Percentiles rank a stretch among this genome's conserved stretches.
These are phyloP conservation scores for Eleutherodactylus coqui DNA, from an alignment of 2,797 vertebrate species.

Conservation along the genomic window DNA sequence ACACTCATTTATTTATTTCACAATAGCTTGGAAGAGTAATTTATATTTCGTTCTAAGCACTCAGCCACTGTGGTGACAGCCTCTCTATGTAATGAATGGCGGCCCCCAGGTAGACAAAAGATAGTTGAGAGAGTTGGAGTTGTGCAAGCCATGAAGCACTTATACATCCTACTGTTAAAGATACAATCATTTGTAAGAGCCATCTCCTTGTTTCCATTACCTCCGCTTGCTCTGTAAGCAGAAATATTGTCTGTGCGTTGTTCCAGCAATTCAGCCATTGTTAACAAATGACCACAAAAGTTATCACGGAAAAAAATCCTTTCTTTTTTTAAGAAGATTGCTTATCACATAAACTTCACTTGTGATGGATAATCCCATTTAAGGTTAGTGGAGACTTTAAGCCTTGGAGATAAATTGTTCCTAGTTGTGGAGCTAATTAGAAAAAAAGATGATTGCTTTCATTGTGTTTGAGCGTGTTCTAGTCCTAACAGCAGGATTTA, in stretches of 20 bases:
- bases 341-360: conserved; percentile 64
- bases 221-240: conserved; percentile 57
- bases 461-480: conserved; percentile 61
- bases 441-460: conserved; percentile 65
- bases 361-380: conserved; percentile 64
- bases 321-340: conserved; percentile 57
- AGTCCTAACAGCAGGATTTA: conserved; percentile 62
- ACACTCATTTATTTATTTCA: background rate
- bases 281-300: conserved; percentile 58
- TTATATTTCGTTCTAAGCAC: background rate
- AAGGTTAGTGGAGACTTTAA: conserved; percentile 64
- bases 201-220: conserved; percentile 54
- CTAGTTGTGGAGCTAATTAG: conserved; percentile 64
- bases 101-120: background rate
- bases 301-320: conserved; percentile 58
- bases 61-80: background rate
- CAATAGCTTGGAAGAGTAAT: background rate
- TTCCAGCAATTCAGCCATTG: conserved; percentile 54
- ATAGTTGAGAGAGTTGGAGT: conserved; percentile 17
- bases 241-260: conserved; percentile 52
- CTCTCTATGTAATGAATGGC: conserved; percentile 15
- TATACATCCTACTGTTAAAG: conserved; percentile 14
- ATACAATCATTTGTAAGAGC: conserved; percentile 36
- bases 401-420: conserved; percentile 63
- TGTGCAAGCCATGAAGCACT: conserved; percentile 6